phyloP scores from a whole-genome alignment of 2,888 invertebrate genomes.

The Criorhina ranunculi region DNA sequence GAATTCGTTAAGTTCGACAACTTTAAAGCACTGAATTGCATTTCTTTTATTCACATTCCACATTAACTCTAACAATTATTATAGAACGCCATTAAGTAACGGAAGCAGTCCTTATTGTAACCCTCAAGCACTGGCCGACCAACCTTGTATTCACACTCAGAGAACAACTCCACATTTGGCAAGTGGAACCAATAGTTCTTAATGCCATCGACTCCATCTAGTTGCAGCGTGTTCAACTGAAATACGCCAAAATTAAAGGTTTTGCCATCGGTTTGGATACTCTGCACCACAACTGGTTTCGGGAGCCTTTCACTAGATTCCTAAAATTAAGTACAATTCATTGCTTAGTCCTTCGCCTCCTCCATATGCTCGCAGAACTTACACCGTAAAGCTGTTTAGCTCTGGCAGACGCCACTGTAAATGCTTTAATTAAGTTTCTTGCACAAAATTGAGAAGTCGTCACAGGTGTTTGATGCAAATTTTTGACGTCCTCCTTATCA shows the following conservation, averaged over 20 bases:
- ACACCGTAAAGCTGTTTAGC: conserved; percentile 86
- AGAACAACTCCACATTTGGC: conserved; percentile 88
- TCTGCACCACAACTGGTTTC: conserved; percentile 92
- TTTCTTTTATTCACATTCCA: conserved; percentile 8
- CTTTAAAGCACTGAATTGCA: neutral
- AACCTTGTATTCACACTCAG: conserved; percentile 87
- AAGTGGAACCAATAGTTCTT: conserved; percentile 93
- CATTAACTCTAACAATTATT: conserved; percentile 84
- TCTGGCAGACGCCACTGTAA: conserved; percentile 90
- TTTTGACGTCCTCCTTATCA: conserved; percentile 87
- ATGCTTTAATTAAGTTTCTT: conserved; percentile 90
- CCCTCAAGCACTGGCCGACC: conserved; percentile 89
- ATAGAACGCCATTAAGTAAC: conserved; percentile 92
- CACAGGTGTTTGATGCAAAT: conserved; percentile 89
- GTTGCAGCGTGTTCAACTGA: conserved; percentile 92
- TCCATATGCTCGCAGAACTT: neutral
- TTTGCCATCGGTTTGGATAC: conserved; percentile 92
- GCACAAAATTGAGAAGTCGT: conserved; percentile 89
- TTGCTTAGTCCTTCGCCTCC: no score
- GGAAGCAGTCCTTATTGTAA: conserved; percentile 92
- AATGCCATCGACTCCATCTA: conserved; percentile 86
- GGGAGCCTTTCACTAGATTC: conserved; percentile 85
- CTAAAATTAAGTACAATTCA: conserved; percentile 13
- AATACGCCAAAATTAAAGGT: conserved; percentile 92
- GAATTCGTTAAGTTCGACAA: no score